Evolutionary conservation across 30 jellyfish, hydroid and myxozoan species (phyloP).

Genomic region (Mastigias papua): DNA sequence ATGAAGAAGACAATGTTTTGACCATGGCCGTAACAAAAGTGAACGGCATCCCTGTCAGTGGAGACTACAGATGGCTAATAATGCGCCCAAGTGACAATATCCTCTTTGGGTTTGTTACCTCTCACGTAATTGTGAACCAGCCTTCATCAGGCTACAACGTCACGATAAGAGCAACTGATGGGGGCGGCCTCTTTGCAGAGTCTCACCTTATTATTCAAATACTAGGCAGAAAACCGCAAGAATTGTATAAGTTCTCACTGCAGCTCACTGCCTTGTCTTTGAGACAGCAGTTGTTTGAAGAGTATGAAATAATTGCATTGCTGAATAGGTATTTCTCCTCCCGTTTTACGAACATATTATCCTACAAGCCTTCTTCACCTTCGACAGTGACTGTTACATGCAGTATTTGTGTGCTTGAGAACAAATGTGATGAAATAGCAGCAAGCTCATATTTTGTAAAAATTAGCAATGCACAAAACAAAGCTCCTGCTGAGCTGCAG

Average conservation of each 20-base stretch:
- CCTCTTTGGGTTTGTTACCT: constrained; percentile 55
- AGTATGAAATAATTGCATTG: constrained; percentile 22
- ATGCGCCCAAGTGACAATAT: constrained; percentile 27
- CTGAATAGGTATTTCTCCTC: constrained; percentile 61
- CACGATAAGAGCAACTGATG: constrained; percentile 90
- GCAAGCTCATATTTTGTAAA: constrained; percentile 44
- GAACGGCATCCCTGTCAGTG: constrained; percentile 75
- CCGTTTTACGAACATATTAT: constrained; percentile 57
- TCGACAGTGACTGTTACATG: constrained; percentile 39
- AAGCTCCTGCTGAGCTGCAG: constrained; percentile 47
- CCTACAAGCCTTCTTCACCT: constrained; percentile 20
- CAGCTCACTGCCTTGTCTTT: constrained; percentile 26
- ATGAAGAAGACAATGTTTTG: constrained; percentile 83
- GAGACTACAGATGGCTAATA: constrained; percentile 78
- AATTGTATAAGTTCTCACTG: constrained; percentile 53
- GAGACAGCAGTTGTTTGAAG: constrained; percentile 51
- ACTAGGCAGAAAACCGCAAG: constrained; percentile 73
- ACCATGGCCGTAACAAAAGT: constrained; percentile 53
- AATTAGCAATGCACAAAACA: constrained; percentile 24
- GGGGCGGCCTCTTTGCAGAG: constrained; percentile 77
- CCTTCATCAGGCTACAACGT: constrained; percentile 71
- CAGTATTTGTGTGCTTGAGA: constrained; percentile 79
- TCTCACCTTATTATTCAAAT: constrained; percentile 61
- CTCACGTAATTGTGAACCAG: constrained; percentile 59
- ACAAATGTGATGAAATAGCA: constrained; percentile 78